phyloP scores from a whole-genome alignment of 1,140 invertebrate species.

The Oreohelix idahoensis region DNA sequence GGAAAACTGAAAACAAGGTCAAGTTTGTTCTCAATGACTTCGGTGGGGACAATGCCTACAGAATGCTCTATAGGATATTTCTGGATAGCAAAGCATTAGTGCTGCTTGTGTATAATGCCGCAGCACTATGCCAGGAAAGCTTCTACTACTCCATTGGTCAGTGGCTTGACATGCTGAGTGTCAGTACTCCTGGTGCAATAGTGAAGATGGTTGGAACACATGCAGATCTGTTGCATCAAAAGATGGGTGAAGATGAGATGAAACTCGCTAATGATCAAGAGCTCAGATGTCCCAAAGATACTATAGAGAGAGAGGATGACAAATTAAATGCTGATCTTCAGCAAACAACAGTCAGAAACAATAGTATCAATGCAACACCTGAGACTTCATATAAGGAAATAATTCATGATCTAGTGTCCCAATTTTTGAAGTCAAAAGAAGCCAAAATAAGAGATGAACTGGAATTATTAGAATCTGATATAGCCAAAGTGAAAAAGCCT shows the following conservation, averaged over 20 bases:
- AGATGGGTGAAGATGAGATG: constrained; percentile 44
- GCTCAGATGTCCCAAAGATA: constrained; percentile 4
- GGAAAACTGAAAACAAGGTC: constrained; percentile 70
- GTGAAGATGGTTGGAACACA: constrained; percentile 70
- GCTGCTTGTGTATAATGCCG: constrained; percentile 67
- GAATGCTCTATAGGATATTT: constrained; percentile 63
- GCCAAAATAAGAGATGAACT: constrained; percentile 52
- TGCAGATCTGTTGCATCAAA: constrained; percentile 49
- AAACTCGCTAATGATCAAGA: constrained; percentile 6
- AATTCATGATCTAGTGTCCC: constrained; percentile 48
- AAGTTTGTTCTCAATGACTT: constrained; percentile 68
- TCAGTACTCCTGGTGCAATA: constrained; percentile 61
- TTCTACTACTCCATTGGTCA: constrained; percentile 63
- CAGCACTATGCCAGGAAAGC: constrained; percentile 54
- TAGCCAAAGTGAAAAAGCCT: constrained; percentile 40
- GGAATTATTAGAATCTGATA: constrained; percentile 49
- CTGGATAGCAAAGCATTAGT: constrained; percentile 66
- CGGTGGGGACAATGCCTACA: constrained; percentile 66
- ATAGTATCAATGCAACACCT: constrained; percentile 24
- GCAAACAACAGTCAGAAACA: constrained; percentile 5
- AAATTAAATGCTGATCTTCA: background rate
- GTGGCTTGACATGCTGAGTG: constrained; percentile 67
- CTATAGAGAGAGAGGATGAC: background rate
- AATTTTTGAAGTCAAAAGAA: constrained; percentile 50
- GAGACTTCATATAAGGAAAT: constrained; percentile 41